Conservation (phyloP, 2,113 vertebrate genomes). For the Cyphomyrus discorhynchus region DNA sequence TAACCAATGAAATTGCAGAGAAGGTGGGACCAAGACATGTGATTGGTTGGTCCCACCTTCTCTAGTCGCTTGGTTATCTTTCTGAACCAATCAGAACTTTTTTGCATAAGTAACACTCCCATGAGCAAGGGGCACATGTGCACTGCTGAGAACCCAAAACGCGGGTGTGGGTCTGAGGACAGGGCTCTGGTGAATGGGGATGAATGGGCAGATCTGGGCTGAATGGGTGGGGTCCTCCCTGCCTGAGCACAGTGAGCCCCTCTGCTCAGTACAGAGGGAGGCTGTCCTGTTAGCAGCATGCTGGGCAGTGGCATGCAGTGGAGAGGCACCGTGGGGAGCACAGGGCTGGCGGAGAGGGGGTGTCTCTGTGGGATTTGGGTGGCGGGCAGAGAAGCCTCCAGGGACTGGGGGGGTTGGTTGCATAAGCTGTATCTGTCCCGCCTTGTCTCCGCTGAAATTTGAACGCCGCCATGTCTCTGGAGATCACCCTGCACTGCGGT, state of each 20-base stretch:
- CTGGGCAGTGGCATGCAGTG: neutral
- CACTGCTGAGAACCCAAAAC: neutral
- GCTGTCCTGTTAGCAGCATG: neutral
- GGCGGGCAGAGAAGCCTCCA: neutral
- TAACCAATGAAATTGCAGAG: neutral
- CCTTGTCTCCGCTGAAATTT: constrained; percentile 23
- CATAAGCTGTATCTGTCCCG: neutral
- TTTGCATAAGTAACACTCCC: neutral
- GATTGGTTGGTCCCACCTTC: neutral
- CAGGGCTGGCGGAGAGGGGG: neutral
- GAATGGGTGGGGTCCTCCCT: neutral
- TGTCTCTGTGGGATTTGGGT: neutral
- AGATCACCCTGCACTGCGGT: neutral
- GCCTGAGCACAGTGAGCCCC: neutral
- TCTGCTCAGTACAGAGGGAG: neutral
- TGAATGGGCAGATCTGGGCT: neutral
- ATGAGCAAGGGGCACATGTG: neutral
- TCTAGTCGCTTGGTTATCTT: neutral
- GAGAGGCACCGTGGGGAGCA: neutral
- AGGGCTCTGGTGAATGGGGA: neutral
- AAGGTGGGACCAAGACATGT: neutral
- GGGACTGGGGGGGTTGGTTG: neutral
- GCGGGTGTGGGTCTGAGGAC: neutral
- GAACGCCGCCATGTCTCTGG: constrained; percentile 30
- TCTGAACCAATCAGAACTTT: neutral